Conservation (phyloP, 2,797 vertebrate genomes). For the Macropus fuliginosus region DNA sequence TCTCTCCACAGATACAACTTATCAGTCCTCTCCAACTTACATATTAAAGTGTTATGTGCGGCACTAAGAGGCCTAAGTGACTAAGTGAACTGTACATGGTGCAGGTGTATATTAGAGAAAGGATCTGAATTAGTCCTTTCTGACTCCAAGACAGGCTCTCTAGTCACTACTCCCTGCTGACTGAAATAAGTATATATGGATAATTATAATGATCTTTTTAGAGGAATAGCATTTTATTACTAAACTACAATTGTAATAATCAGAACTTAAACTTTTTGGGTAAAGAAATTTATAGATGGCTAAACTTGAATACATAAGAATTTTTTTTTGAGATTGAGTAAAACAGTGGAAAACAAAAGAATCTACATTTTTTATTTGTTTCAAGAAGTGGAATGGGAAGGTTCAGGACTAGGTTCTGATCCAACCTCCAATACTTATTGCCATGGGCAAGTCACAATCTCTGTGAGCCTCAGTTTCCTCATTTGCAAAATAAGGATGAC, state of each 20-base stretch:
- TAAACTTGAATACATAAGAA: background rate
- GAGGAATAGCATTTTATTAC: slow-evolving; percentile 43
- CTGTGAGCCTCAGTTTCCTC: too few relatives aligned
- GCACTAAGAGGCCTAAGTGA: background rate
- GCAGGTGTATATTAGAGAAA: background rate
- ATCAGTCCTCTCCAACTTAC: background rate
- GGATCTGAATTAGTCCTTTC: background rate
- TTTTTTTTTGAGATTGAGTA: background rate
- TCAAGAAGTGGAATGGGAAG: background rate
- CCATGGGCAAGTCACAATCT: too few relatives aligned
- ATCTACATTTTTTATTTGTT: slow-evolving; percentile 34
- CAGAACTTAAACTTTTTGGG: slow-evolving; percentile 7
- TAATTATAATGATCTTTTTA: slow-evolving; percentile 1
- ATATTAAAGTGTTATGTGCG: background rate
- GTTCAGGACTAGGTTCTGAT: background rate
- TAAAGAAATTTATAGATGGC: background rate
- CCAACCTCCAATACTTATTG: background rate
- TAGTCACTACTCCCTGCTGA: background rate
- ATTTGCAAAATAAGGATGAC: too few relatives aligned
- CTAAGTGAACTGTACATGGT: background rate
- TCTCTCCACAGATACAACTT: background rate
- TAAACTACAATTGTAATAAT: background rate
- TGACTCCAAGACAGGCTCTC: background rate
- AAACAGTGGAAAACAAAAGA: background rate
- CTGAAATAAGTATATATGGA: slow-evolving; percentile 29